phyloP scores from a whole-genome alignment of 1,140 invertebrate genomes.

The Microplitis mediator region DNA sequence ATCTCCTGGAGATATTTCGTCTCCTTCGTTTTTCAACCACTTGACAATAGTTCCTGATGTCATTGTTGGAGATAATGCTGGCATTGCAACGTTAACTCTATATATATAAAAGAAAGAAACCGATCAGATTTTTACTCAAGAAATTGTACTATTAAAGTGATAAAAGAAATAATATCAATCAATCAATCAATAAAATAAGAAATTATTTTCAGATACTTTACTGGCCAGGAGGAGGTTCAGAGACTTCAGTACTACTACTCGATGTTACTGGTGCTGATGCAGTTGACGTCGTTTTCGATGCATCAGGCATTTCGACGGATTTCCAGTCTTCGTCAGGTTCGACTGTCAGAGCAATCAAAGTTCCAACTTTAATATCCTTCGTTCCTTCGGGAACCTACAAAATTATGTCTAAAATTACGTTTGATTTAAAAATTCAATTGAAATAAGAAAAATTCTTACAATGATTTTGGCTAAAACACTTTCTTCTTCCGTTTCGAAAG shows the following conservation, averaged over 20 bases:
- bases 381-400: conserved; percentile 64
- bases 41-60: conserved; percentile 94
- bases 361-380: conserved; percentile 68
- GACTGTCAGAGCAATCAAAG: conserved; percentile 71
- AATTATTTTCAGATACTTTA: conserved; percentile 26
- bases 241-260: neutral
- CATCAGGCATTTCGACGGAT: conserved; percentile 59
- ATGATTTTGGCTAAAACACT: conserved; percentile 93
- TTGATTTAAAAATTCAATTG: neutral
- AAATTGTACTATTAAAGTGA: neutral
- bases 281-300: conserved; percentile 15
- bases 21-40: conserved; percentile 98
- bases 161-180: neutral
- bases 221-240: conserved; percentile 48
- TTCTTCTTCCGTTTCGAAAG: conserved; percentile 98
- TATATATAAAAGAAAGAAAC: conserved; percentile 35
- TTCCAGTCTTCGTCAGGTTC: conserved; percentile 70
- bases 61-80: conserved; percentile 98
- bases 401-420: neutral
- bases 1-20: conserved; percentile 78
- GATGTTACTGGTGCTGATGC: neutral
- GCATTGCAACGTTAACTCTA: conserved; percentile 66
- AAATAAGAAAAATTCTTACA: conserved; percentile 38
- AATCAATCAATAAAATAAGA: neutral
- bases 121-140: no score